Evolutionary conservation across 2,888 invertebrate genomes (phyloP).

Genomic region (Liopterus haemorrhoidalis): DNA sequence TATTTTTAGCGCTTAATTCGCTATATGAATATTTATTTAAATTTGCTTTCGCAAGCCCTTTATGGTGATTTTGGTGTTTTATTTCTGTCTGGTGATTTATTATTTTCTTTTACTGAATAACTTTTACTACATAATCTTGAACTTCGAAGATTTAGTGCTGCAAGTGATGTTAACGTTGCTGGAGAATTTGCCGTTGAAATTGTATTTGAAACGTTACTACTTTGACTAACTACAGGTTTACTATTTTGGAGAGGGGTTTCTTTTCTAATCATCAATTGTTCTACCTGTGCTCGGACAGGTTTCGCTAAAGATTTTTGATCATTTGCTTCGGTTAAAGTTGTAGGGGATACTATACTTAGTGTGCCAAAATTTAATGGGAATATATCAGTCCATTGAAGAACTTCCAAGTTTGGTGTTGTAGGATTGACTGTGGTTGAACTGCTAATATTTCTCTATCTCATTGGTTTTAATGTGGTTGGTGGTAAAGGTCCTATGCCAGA

Average conservation of each 20-base stretch:
- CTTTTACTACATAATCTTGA: too few relatives aligned
- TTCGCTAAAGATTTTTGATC: conserved; percentile 57
- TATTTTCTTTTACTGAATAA: too few relatives aligned
- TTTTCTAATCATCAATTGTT: conserved; percentile 48
- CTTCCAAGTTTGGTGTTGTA: conserved; percentile 63
- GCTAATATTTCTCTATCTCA: conserved; percentile 43
- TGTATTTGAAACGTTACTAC: conserved; percentile 53
- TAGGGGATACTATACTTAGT: conserved; percentile 40
- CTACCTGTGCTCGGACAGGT: conserved; percentile 52
- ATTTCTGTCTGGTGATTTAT: too few relatives aligned
- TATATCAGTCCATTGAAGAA: conserved; percentile 57
- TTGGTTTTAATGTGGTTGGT: conserved; percentile 48
- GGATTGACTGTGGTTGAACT: conserved; percentile 48
- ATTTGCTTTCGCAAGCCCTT: too few relatives aligned
- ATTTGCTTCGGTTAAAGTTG: conserved; percentile 60
- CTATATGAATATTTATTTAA: too few relatives aligned
- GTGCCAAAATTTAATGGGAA: conserved; percentile 38
- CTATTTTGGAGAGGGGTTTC: conserved; percentile 57
- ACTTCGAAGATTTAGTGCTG: conserved; percentile 63
- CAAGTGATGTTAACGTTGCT: conserved; percentile 42
- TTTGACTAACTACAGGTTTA: conserved; percentile 64
- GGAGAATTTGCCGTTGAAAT: conserved; percentile 43
- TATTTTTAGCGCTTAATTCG: too few relatives aligned
- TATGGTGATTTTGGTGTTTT: too few relatives aligned
- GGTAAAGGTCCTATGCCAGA: conserved; percentile 51